phyloP scores from a whole-genome alignment of 2,113 vertebrate genomes.

The Ceyx margarethae region DNA sequence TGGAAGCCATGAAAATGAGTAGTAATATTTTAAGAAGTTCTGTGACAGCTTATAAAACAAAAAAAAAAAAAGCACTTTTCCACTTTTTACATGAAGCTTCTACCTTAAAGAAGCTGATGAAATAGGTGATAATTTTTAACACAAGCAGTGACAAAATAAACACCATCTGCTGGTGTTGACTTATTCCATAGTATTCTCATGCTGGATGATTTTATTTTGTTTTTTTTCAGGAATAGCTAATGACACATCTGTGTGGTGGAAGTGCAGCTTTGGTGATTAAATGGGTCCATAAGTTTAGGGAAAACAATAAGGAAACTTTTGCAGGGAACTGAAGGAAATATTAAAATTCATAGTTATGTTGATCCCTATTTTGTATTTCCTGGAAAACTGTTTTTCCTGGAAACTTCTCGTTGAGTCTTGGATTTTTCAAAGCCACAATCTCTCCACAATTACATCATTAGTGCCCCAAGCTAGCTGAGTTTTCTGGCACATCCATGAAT shows the following conservation, averaged over 20 bases:
- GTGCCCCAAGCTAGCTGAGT: neutral
- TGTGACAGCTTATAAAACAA: slow-evolving; percentile 66
- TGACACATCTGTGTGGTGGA: slow-evolving; percentile 75
- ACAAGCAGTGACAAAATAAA: slow-evolving; percentile 88
- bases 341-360: neutral
- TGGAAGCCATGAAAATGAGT: slow-evolving; percentile 83
- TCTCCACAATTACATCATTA: accelerated
- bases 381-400: neutral
- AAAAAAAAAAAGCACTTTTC: slow-evolving; percentile 62
- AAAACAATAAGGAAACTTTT: slow-evolving; percentile 36
- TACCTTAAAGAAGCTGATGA: slow-evolving; percentile 78
- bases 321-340: neutral
- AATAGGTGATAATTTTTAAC: slow-evolving; percentile 86
- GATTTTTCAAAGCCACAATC: neutral
- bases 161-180: slow-evolving; percentile 90
- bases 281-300: slow-evolving; percentile 60
- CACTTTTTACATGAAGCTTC: slow-evolving; percentile 72
- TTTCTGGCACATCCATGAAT: neutral
- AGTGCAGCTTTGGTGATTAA: slow-evolving; percentile 66
- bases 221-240: slow-evolving; percentile 79
- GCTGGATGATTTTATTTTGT: slow-evolving; percentile 78
- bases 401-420: neutral
- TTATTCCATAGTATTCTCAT: slow-evolving; percentile 74
- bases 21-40: slow-evolving; percentile 81
- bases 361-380: neutral